Percentiles rank a stretch among this genome's conserved stretches.
These are phyloP conservation scores for Drosophila anomalipes DNA, from an alignment of 2,888 invertebrate species.

Conservation along the genomic window DNA sequence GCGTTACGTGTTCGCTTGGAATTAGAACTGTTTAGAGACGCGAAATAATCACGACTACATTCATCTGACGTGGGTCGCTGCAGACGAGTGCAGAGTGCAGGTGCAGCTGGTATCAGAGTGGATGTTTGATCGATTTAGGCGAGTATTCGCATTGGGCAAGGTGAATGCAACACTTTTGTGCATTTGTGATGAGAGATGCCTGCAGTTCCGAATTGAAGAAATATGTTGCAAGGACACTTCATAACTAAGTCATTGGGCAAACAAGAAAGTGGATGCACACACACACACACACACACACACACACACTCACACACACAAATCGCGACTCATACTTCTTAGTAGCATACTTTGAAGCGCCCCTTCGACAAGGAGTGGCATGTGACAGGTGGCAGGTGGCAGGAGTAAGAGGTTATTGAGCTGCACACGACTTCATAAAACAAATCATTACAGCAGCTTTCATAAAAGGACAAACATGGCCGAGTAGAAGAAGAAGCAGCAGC, in stretches of 20 bases:
- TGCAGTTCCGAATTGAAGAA: slow-evolving; percentile 1
- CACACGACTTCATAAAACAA: slow-evolving; percentile 72
- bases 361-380: background rate
- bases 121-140: slow-evolving; percentile 39
- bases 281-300: background rate
- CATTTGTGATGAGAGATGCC: background rate
- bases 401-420: slow-evolving; percentile 2
- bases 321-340: slow-evolving; percentile 1
- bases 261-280: slow-evolving; percentile 18
- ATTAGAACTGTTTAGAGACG: background rate
- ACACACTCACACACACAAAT: background rate
- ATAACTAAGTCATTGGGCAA: slow-evolving; percentile 59
- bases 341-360: slow-evolving; percentile 21
- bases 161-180: slow-evolving; percentile 27
- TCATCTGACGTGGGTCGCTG: background rate
- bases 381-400: background rate
- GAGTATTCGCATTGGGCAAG: slow-evolving; percentile 13
- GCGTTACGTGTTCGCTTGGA: background rate
- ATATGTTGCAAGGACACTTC: slow-evolving; percentile 45
- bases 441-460: slow-evolving; percentile 78
- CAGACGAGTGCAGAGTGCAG: background rate
- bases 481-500: background rate
- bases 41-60: background rate
- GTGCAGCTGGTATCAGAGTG: slow-evolving; percentile 7
- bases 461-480: slow-evolving; percentile 51